These are phyloP conservation scores for Tragulus kanchil DNA, from an alignment of 2,113 vertebrate genomes.

Conservation along the genomic window DNA sequence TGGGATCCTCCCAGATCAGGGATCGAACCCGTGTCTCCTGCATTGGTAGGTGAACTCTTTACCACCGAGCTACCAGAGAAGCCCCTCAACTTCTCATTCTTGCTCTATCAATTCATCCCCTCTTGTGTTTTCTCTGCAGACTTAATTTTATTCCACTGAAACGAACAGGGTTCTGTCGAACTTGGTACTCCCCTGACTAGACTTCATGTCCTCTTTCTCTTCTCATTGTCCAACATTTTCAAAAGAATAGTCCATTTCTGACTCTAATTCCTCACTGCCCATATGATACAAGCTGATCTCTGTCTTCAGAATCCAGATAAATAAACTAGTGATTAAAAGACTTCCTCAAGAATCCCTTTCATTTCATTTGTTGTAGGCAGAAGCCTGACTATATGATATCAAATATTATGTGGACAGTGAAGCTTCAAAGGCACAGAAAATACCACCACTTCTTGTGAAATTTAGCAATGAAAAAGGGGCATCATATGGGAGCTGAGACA, in stretches of 20 bases:
- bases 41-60: no score
- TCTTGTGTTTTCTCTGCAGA: slow-evolving; percentile 11
- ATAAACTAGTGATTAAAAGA: slow-evolving; percentile 32
- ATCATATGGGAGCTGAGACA: background rate
- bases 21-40: no score
- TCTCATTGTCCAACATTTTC: background rate
- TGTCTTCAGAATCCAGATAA: background rate
- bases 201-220: slow-evolving; percentile 19
- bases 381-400: background rate
- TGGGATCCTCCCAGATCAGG: no score
- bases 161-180: background rate
- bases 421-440: background rate
- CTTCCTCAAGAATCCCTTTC: background rate
- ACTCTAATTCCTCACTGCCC: background rate
- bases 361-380: background rate
- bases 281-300: background rate
- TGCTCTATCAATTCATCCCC: background rate
- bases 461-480: background rate
- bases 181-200: background rate
- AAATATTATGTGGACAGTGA: background rate
- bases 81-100: background rate
- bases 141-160: slow-evolving; percentile 17
- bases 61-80: no score
- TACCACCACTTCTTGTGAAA: slow-evolving; percentile 13
- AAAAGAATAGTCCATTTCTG: background rate